These are phyloP conservation scores for Pseudomyrmex concolor DNA, from an alignment of 1,140 invertebrate species.

Conservation along the genomic window DNA sequence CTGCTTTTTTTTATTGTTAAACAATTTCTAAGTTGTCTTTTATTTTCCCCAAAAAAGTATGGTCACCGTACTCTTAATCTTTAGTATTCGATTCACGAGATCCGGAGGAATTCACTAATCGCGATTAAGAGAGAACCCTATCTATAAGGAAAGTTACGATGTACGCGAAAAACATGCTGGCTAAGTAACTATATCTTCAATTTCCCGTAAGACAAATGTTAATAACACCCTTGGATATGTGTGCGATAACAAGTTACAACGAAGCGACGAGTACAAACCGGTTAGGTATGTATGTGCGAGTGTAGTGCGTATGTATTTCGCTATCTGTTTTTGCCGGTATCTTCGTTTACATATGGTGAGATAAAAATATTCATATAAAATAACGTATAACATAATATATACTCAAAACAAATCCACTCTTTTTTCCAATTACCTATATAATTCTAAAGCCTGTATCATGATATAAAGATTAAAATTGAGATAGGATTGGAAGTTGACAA, in stretches of 20 bases:
- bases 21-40: no score
- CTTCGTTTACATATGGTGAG: neutral
- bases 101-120: neutral
- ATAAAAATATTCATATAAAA: neutral
- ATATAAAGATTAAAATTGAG: no score
- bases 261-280: slow-evolving; percentile 17
- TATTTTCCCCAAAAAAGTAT: no score
- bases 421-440: no score
- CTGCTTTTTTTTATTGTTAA: no score
- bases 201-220: slow-evolving; percentile 41
- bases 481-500: no score
- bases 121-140: neutral
- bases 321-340: neutral
- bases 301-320: neutral
- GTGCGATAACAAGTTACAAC: neutral
- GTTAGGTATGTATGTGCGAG: neutral
- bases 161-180: neutral
- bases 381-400: neutral
- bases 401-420: neutral
- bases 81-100: neutral
- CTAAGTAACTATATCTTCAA: slow-evolving; percentile 5
- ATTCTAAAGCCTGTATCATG: no score
- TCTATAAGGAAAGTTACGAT: neutral
- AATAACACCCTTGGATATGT: slow-evolving; percentile 1
- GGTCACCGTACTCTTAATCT: neutral